phyloP scores from a whole-genome alignment of 2,797 vertebrate species.

The Pterois miles region DNA sequence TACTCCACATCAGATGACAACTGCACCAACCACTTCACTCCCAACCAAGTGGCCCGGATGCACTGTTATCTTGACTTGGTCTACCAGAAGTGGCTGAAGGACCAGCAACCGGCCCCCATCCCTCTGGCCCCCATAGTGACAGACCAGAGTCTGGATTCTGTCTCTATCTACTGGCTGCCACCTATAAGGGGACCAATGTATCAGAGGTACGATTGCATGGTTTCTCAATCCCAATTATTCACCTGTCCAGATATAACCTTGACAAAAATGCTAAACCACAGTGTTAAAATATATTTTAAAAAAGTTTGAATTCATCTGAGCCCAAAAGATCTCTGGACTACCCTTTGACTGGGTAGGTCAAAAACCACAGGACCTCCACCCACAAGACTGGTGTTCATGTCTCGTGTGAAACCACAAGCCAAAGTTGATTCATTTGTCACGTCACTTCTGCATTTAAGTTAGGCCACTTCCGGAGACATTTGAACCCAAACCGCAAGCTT shows the following conservation, averaged over 20 bases:
- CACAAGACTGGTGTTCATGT: too few species aligned
- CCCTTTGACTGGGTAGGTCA: too few species aligned
- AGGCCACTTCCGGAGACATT: too few species aligned
- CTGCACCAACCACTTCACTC: slow-evolving; percentile 95
- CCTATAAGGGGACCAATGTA: slow-evolving; percentile 89
- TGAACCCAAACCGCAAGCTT: too few species aligned
- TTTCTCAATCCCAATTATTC: neutral
- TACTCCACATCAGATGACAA: slow-evolving; percentile 87
- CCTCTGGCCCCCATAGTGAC: slow-evolving; percentile 90
- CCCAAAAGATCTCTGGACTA: neutral
- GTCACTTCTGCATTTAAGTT: too few species aligned
- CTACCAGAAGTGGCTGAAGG: slow-evolving; percentile 92
- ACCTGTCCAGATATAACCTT: neutral
- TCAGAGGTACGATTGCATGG: slow-evolving; percentile 85
- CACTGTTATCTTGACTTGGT: slow-evolving; percentile 96
- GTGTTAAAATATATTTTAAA: neutral
- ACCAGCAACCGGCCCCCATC: slow-evolving; percentile 84
- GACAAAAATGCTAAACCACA: neutral
- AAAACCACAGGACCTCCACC: too few species aligned
- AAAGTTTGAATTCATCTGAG: neutral
- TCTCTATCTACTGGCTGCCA: slow-evolving; percentile 92
- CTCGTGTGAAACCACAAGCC: too few species aligned
- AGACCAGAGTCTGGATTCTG: slow-evolving; percentile 84
- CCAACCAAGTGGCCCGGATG: slow-evolving; percentile 97
- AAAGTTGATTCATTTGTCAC: too few species aligned